Evolutionary conservation across 2,888 invertebrate species (phyloP).

Genomic region (Keiferia lycopersicella): DNA sequence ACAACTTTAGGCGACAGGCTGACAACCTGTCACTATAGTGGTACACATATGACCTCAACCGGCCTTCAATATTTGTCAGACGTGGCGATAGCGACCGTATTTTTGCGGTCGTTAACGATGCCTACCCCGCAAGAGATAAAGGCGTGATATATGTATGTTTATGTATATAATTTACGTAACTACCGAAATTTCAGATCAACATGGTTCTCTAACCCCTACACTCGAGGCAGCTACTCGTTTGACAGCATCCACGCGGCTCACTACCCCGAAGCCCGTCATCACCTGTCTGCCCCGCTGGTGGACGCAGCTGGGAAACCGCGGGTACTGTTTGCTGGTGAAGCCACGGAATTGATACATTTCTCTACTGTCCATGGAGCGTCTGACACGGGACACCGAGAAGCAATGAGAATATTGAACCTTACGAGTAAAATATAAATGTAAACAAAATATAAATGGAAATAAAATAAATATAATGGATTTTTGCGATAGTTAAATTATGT

Average conservation of each 20-base stretch:
- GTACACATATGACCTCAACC: no score
- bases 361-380: conserved; percentile 88
- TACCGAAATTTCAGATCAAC: conserved; percentile 77
- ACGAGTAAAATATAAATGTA: conserved; percentile 42
- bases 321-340: conserved; percentile 84
- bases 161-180: no score
- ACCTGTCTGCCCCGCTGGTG: conserved; percentile 81
- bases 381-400: conserved; percentile 85
- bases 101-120: no score
- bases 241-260: conserved; percentile 76
- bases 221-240: conserved; percentile 87
- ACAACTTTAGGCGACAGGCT: no score
- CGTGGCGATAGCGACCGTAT: no score
- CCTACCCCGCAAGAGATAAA: no score
- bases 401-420: conserved; percentile 51
- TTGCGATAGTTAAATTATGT: no score
- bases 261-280: conserved; percentile 70
- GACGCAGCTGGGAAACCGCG: conserved; percentile 65
- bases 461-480: no score
- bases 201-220: conserved; percentile 86
- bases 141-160: no score
- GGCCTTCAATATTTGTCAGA: no score
- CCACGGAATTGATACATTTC: conserved; percentile 78
- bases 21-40: no score
- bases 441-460: no score